Conservation (phyloP, 2,113 vertebrate species). For the Amphiprion percula region DNA sequence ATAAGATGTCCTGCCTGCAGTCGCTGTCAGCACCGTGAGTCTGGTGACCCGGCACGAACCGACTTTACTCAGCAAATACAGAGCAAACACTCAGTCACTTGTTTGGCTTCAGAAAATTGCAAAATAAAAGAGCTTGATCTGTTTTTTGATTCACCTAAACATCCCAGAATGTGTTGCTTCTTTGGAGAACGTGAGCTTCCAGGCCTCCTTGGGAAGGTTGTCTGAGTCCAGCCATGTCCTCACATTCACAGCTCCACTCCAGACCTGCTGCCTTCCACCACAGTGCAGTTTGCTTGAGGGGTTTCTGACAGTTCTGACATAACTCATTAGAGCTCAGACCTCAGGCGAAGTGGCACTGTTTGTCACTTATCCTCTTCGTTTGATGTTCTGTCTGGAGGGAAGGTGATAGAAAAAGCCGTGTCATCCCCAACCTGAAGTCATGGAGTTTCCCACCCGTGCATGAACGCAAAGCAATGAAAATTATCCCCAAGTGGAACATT, state of each 20-base stretch:
- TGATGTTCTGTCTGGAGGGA: not conserved
- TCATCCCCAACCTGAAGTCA: not conserved
- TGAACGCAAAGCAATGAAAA: not conserved
- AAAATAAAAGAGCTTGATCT: not conserved
- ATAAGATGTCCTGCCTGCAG: slow-evolving; percentile 23
- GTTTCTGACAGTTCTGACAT: not conserved
- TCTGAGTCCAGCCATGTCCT: no score
- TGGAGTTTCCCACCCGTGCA: not conserved
- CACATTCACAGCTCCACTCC: no score
- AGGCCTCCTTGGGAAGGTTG: no score
- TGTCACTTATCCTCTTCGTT: not conserved
- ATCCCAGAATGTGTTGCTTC: no score
- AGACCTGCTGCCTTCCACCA: no score
- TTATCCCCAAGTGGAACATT: no score
- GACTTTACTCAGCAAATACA: not conserved
- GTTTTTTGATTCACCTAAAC: no score
- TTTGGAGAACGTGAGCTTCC: no score
- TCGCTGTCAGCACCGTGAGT: not conserved
- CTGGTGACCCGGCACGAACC: not conserved
- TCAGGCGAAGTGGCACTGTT: not conserved
- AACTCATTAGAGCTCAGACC: not conserved
- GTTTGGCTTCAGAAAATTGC: not conserved
- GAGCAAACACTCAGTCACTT: not conserved
- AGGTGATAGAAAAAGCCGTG: not conserved
- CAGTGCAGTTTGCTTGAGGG: no score